phyloP scores from a whole-genome alignment of 2,888 invertebrate genomes.

The Lasioglossum figueresi region DNA sequence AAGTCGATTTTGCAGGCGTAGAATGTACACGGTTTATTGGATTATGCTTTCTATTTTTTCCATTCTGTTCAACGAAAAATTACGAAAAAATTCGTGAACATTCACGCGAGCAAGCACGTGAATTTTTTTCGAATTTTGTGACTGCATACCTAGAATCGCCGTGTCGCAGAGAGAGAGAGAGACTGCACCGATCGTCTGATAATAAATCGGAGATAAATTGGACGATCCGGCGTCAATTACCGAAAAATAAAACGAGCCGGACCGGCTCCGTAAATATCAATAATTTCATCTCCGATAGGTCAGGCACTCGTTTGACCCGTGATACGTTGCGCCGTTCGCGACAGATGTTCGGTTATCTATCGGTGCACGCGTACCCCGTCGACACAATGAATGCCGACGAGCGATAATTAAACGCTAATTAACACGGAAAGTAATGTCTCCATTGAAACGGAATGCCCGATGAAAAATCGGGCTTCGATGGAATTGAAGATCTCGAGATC shows the following conservation, averaged over 20 bases:
- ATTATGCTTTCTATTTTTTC: too few species aligned
- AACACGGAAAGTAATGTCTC: not conserved
- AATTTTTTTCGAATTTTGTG: not conserved
- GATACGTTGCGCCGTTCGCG: not conserved
- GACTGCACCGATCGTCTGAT: not conserved
- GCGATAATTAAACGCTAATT: not conserved
- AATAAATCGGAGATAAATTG: not conserved
- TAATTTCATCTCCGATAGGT: not conserved
- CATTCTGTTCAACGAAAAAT: too few species aligned
- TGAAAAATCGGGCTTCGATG: not conserved
- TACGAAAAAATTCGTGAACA: too few species aligned
- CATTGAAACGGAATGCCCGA: not conserved
- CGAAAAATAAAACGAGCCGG: not conserved
- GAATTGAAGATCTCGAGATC: not conserved
- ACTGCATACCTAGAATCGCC: not conserved
- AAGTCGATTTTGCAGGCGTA: not conserved
- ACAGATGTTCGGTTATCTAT: not conserved
- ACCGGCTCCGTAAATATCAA: not conserved
- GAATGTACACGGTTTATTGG: too few species aligned
- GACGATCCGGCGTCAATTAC: not conserved
- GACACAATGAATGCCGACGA: not conserved
- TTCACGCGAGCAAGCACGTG: not conserved
- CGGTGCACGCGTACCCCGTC: not conserved
- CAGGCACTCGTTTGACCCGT: not conserved
- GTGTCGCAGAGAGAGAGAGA: too few species aligned